Evolutionary conservation across 2,888 invertebrate species (phyloP).

Genomic region (Perizoma affinitatum): DNA sequence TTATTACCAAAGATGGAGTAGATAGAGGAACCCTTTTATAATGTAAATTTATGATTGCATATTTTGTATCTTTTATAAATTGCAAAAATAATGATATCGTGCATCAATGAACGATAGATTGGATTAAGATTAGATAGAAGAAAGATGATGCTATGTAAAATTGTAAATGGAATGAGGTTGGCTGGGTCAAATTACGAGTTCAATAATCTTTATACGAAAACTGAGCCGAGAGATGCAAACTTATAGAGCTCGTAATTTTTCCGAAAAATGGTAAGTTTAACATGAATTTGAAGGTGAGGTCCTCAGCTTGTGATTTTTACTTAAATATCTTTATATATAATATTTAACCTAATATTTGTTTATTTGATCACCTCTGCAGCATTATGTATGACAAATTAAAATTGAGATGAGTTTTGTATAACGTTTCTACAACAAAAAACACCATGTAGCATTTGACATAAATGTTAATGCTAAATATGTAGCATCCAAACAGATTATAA

Average conservation of each 20-base stretch:
- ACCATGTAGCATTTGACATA: constrained; percentile 74
- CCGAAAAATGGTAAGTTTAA: constrained; percentile 19
- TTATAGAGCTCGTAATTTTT: constrained; percentile 23
- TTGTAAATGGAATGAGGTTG: constrained; percentile 34
- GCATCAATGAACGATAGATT: constrained; percentile 68
- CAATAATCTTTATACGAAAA: constrained; percentile 16
- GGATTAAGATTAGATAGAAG: constrained; percentile 73
- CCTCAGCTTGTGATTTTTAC: constrained; percentile 41
- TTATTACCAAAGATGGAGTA: constrained; percentile 81
- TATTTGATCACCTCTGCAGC: constrained; percentile 35
- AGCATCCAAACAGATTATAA: constrained; percentile 77
- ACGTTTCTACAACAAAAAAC: constrained; percentile 77
- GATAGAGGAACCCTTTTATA: constrained; percentile 67
- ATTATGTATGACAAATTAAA: constrained; percentile 55
- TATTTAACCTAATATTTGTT: constrained; percentile 34
- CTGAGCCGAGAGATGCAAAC: constrained; percentile 8
- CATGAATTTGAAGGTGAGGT: constrained; percentile 33
- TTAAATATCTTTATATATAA: constrained; percentile 37
- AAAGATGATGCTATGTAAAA: constrained; percentile 48
- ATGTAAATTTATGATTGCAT: constrained; percentile 75
- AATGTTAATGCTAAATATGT: constrained; percentile 68
- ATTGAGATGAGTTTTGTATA: constrained; percentile 60
- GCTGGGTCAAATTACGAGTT: constrained; percentile 23
- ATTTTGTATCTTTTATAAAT: constrained; percentile 81
- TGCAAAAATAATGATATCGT: constrained; percentile 74